Evolutionary conservation across 2,888 invertebrate genomes (phyloP).

Genomic region (Tiliacea citrago): DNA sequence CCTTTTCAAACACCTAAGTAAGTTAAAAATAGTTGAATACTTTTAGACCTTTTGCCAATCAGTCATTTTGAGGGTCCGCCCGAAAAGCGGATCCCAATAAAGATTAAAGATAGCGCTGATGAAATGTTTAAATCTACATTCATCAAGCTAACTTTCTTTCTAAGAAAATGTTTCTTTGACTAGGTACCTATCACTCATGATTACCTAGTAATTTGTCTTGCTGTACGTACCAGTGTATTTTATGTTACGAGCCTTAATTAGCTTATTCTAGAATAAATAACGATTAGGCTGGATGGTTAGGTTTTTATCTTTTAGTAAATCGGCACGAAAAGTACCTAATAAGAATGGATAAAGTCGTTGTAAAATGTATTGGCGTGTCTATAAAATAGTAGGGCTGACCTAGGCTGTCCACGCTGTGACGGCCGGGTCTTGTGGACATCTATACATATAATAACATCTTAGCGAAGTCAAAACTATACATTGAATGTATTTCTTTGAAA

Average conservation of each 20-base stretch:
- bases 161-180: slow-evolving; percentile 17
- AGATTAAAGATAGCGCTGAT: slow-evolving; percentile 51
- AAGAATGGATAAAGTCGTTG: background rate
- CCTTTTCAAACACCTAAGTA: slow-evolving; percentile 34
- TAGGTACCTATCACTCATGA: slow-evolving; percentile 30
- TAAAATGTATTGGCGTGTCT: background rate
- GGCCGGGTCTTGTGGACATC: too few relatives aligned
- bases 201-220: slow-evolving; percentile 39
- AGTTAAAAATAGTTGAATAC: slow-evolving; percentile 34
- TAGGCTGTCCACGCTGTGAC: background rate
- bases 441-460: too few relatives aligned
- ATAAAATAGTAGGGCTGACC: background rate
- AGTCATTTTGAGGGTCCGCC: slow-evolving; percentile 35
- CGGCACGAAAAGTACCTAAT: background rate
- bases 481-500: too few relatives aligned
- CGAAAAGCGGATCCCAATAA: slow-evolving; percentile 25
- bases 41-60: slow-evolving; percentile 44
- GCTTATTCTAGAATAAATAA: slow-evolving; percentile 37
- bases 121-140: slow-evolving; percentile 50
- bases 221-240: slow-evolving; percentile 27
- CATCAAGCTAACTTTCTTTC: slow-evolving; percentile 21
- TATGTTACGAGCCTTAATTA: slow-evolving; percentile 29
- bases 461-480: too few relatives aligned
- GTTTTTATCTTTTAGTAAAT: slow-evolving; percentile 11
- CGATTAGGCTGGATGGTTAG: slow-evolving; percentile 14